Evolutionary conservation across 23 tunicate genomes (phyloP), one percentile per base, ranked within the genome.

Genomic region (Halocynthia aurantium): DNA sequence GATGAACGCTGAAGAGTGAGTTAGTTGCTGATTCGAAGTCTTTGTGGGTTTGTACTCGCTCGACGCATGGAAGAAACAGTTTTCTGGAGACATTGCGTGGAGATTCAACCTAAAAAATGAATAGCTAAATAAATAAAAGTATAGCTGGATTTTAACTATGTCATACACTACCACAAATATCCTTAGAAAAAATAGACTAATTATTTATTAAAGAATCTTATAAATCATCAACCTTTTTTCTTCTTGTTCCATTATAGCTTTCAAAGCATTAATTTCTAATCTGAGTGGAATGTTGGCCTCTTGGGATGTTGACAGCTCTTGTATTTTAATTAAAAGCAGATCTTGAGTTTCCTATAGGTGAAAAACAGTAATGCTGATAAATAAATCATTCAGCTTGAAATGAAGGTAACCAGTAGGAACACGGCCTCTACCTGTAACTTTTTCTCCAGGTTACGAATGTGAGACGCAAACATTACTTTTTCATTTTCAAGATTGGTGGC

Each of bases 331-430:
- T 61, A 90, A 62, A 31, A 90, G 84, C 21, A 90, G 57, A 71
- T 90, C 97, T 77, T 90, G 97, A 31, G 97, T 90, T 67, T 90
- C 97, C 90, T 85, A 81, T 13, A 6, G 21, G 53, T 53, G 55
- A 66, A 64, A 19, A 51, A 6, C 2, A 57, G 4, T 13, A 58
- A 58, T 13, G 15, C n/a, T 58, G 63, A 58, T 58, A 5, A 15
- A 58, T 2, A 58, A 58, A 58, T 57, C 63, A 1, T 15, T n/a
- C 15, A 58, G 17, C 63, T 58, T 58, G 2, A 58, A 58, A 58
- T 31, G 44, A 1, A 31, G 44, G 4, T 31, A 31, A 31, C 44
- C 4, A 31, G 4, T 31, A 31, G 4, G 4, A 31, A 31, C 44
- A 31, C 44, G 63, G 4, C 17, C 17, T 5, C 19, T 13, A 90